These are phyloP conservation scores for Anguilla pacifica DNA, from an alignment of 2,797 vertebrate genomes.

Conservation along the genomic window DNA sequence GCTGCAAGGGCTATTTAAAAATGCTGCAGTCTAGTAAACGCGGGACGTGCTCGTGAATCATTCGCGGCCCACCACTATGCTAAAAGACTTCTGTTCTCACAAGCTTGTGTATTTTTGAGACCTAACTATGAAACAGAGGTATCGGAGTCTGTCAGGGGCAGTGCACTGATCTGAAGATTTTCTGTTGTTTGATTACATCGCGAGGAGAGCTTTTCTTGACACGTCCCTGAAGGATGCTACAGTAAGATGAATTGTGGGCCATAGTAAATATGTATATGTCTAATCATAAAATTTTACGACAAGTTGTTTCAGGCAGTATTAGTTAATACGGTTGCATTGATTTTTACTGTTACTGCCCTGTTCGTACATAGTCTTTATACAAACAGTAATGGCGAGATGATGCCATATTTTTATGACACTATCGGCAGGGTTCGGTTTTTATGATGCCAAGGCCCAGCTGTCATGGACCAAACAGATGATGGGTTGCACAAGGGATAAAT, in stretches of 20 bases:
- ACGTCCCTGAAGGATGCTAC: conserved; percentile 48
- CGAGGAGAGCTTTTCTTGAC: conserved; percentile 40
- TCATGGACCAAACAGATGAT: conserved; percentile 11
- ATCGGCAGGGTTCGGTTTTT: neutral
- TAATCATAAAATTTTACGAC: conserved; percentile 48
- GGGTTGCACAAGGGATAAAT: conserved; percentile 28
- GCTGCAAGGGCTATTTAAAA: no score
- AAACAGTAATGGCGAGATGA: conserved; percentile 44
- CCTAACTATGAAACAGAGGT: conserved; percentile 44
- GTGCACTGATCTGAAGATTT: conserved; percentile 26
- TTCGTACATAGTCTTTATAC: conserved; percentile 41
- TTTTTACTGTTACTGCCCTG: conserved; percentile 56
- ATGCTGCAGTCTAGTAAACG: conserved; percentile 12
- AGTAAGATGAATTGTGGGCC: conserved; percentile 58
- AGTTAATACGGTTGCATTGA: conserved; percentile 51
- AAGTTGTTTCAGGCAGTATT: conserved; percentile 45
- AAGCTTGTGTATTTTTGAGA: conserved; percentile 38
- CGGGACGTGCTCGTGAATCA: neutral
- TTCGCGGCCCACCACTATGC: neutral
- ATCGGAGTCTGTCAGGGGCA: conserved; percentile 47
- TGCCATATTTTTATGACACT: conserved; percentile 36
- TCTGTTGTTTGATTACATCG: conserved; percentile 48
- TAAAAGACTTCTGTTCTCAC: neutral
- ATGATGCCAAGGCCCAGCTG: conserved; percentile 12
- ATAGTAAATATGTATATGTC: conserved; percentile 44